These are phyloP conservation scores for Lysandra coridon DNA, from an alignment of 2,888 invertebrate genomes.

Conservation along the genomic window DNA sequence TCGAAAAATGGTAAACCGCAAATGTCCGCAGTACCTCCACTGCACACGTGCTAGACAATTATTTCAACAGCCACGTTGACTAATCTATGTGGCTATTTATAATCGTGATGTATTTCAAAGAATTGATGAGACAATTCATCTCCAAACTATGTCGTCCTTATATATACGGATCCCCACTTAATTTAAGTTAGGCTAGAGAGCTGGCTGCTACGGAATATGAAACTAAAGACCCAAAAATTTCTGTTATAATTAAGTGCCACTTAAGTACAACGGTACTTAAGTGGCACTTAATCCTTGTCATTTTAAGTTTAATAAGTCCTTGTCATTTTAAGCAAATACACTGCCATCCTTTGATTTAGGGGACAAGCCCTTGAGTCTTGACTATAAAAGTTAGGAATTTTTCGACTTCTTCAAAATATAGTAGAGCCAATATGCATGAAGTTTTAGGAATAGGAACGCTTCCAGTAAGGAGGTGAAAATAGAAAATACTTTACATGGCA, in stretches of 20 bases:
- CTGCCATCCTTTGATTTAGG: no score
- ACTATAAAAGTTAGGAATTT: no score
- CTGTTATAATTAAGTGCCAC: not conserved
- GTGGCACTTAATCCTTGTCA: not conserved
- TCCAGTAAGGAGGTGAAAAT: not conserved
- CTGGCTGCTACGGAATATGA: no score
- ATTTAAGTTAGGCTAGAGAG: not conserved
- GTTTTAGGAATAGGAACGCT: no score
- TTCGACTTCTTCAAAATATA: no score
- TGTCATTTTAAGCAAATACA: not conserved
- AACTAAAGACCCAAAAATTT: not conserved
- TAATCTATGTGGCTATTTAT: constrained; percentile 13
- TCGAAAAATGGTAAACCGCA: not conserved
- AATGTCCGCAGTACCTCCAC: not conserved
- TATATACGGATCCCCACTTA: not conserved
- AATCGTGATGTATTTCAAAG: not conserved
- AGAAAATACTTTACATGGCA: not conserved
- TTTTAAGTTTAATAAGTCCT: not conserved
- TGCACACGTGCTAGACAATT: constrained; percentile 19
- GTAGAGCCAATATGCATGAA: no score
- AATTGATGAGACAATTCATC: not conserved
- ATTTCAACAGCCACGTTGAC: constrained; percentile 10
- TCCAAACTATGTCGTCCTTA: not conserved
- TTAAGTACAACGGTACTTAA: no score
- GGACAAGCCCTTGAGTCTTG: no score